These are phyloP conservation scores for Heliconius erato DNA, from an alignment of 2,888 invertebrate species.

Conservation along the genomic window DNA sequence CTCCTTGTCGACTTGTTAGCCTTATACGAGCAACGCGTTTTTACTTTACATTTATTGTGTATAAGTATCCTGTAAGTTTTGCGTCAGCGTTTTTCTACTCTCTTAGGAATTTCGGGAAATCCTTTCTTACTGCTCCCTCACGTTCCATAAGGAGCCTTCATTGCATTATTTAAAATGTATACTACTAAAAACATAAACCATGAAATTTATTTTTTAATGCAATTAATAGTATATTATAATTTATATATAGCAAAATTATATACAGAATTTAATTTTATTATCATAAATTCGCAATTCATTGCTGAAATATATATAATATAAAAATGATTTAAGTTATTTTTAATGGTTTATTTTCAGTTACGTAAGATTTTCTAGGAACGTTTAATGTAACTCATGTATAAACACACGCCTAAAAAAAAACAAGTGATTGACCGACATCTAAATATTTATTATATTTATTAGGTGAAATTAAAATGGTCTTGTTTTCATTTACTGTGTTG, in stretches of 20 bases:
- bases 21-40: conserved; percentile 70
- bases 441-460: neutral
- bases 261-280: no score
- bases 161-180: no score
- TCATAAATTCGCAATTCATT: no score
- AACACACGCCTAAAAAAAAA: neutral
- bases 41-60: conserved; percentile 56
- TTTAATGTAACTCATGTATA: neutral
- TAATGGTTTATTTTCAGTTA: no score
- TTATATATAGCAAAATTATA: no score
- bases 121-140: neutral
- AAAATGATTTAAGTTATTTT: no score
- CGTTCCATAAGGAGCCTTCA: no score
- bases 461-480: neutral
- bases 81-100: neutral
- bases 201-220: neutral
- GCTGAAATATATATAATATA: no score
- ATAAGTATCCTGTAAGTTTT: neutral
- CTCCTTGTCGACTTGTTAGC: conserved; percentile 67
- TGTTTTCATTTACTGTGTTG: neutral
- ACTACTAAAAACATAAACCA: neutral
- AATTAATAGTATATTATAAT: neutral
- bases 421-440: neutral
- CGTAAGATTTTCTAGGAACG: neutral
- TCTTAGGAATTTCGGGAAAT: neutral